Evolutionary conservation across 2,797 vertebrate species (phyloP).

Genomic region (Chiroxiphia lanceolata): DNA sequence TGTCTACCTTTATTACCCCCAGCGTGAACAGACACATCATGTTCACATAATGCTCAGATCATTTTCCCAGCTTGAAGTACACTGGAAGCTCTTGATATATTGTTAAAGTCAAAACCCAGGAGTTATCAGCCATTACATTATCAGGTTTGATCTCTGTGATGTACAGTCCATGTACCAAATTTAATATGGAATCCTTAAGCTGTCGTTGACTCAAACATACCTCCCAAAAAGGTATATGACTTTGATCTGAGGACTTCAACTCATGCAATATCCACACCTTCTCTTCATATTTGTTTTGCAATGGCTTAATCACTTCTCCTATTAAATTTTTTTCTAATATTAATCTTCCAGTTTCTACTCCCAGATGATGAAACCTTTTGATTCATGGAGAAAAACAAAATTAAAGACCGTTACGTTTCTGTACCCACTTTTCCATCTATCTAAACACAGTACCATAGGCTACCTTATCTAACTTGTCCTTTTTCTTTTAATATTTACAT

Average conservation of each 20-base stretch:
- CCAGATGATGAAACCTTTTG: neutral
- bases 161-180: neutral
- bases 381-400: neutral
- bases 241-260: neutral
- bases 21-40: neutral
- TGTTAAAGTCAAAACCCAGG: neutral
- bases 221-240: neutral
- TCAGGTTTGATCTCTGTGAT: neutral
- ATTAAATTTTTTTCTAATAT: neutral
- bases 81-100: accelerated
- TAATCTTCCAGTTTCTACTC: neutral
- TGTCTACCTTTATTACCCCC: neutral
- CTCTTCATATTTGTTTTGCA: neutral
- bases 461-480: neutral
- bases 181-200: neutral
- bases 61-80: neutral
- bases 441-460: neutral
- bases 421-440: neutral
- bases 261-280: neutral
- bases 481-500: neutral
- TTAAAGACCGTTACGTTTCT: neutral
- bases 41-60: neutral
- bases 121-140: neutral
- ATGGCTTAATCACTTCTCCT: neutral
- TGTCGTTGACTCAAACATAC: neutral